Percentiles rank a stretch among this genome's conserved stretches.
These are phyloP conservation scores for Antheraea pernyi DNA, from an alignment of 1,140 invertebrate genomes.

Conservation along the genomic window DNA sequence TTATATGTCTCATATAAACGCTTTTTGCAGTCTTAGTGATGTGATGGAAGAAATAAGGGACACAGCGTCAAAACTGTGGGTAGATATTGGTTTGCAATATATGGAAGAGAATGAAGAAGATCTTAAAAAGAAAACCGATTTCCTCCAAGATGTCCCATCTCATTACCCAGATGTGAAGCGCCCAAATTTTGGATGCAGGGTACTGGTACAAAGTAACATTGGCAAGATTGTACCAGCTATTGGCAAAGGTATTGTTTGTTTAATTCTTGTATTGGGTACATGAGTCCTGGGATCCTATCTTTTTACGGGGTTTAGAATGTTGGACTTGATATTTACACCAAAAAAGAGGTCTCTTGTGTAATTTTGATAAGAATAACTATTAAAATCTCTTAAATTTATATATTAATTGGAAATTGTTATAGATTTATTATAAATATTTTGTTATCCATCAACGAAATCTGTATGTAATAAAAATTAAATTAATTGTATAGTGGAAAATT, in stretches of 20 bases:
- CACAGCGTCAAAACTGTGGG: conserved; percentile 83
- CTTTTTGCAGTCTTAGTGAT: conserved; percentile 80
- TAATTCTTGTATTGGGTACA: not conserved
- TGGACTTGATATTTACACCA: no score
- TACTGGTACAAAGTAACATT: conserved; percentile 84
- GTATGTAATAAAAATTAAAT: no score
- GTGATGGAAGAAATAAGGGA: conserved; percentile 82
- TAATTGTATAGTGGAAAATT: no score
- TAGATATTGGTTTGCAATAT: conserved; percentile 83
- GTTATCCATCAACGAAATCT: no score
- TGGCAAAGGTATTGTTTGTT: conserved; percentile 50
- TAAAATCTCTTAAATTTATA: no score
- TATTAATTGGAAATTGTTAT: no score
- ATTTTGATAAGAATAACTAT: no score
- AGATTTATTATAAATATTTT: no score
- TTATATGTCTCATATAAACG: no score
- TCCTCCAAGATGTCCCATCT: conserved; percentile 79
- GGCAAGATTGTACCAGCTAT: conserved; percentile 86
- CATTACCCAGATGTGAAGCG: conserved; percentile 85
- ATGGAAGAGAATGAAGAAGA: conserved; percentile 88
- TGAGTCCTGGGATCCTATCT: no score
- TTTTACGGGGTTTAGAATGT: no score
- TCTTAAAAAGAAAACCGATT: conserved; percentile 85
- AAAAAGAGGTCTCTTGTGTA: no score
- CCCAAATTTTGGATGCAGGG: conserved; percentile 88